Conservation (phyloP, 2,113 vertebrate species). For the Poicephalus meyeri region DNA sequence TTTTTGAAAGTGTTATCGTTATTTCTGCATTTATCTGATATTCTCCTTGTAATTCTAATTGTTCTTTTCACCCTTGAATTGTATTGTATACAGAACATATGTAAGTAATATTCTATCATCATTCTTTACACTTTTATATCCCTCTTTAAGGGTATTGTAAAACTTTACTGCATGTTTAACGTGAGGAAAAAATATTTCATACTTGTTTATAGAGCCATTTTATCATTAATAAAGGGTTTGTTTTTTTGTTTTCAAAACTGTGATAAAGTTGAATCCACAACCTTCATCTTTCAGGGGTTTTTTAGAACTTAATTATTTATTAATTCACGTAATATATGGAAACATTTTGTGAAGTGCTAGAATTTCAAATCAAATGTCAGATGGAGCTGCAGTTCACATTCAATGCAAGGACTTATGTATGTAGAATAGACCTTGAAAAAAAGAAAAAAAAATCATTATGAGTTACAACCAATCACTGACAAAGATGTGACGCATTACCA, state of each 20-base stretch:
- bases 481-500: not conserved
- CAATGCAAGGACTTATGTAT: not conserved
- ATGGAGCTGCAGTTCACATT: not conserved
- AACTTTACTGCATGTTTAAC: fast-evolving
- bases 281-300: not conserved
- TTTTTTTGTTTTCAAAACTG: not conserved
- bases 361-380: not conserved
- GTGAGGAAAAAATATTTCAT: not conserved
- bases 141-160: not conserved
- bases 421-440: not conserved
- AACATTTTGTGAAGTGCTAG: not conserved
- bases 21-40: not conserved
- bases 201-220: not conserved
- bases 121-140: not conserved
- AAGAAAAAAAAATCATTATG: not conserved
- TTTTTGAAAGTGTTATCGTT: not conserved
- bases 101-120: not conserved
- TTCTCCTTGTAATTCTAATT: not conserved
- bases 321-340: not conserved
- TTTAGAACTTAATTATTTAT: not conserved
- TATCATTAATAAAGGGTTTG: not conserved
- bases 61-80: not conserved
- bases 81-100: not conserved
- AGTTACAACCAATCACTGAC: not conserved
- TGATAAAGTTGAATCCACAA: not conserved